Conservation (phyloP, 2,888 invertebrate species). For the Hirtodrosophila trivittata region DNA sequence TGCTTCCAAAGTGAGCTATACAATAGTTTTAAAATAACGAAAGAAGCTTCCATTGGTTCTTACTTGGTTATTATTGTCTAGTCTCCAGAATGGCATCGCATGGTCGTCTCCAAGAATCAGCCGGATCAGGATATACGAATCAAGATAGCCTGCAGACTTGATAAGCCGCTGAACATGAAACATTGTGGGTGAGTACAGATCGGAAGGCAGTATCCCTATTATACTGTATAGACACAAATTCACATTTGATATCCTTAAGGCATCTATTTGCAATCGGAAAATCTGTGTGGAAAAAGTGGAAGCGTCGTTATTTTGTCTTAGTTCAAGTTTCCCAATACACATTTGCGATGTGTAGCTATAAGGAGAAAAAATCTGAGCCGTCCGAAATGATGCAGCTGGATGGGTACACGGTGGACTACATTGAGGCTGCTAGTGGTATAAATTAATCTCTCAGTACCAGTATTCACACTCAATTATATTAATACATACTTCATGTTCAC, state of each 20-base stretch:
- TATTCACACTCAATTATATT: slow-evolving; percentile 3
- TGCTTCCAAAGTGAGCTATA: slow-evolving; percentile 89
- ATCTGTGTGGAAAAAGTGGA: slow-evolving; percentile 99
- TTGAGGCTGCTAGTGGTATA: slow-evolving; percentile 96
- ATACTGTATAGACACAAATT: too few species aligned
- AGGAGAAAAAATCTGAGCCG: slow-evolving; percentile 99
- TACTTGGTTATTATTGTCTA: too few species aligned
- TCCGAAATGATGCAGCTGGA: slow-evolving; percentile 99
- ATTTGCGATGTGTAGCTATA: slow-evolving; percentile 99
- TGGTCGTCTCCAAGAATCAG: slow-evolving; percentile 97
- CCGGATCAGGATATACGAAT: slow-evolving; percentile 98
- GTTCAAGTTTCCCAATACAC: slow-evolving; percentile 99
- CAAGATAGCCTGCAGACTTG: slow-evolving; percentile 98
- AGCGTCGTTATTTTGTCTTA: slow-evolving; percentile 98
- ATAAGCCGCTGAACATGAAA: slow-evolving; percentile 99
- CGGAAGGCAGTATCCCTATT: not conserved
- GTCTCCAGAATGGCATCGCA: slow-evolving; percentile 99
- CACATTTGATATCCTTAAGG: too few species aligned
- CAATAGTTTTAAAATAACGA: not conserved
- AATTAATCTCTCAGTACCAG: slow-evolving; percentile 17
- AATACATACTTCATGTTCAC: not conserved
- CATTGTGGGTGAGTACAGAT: slow-evolving; percentile 92
- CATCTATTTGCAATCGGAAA: slow-evolving; percentile 97
- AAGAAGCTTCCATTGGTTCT: not conserved
- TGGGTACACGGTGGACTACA: slow-evolving; percentile 99